Evolutionary conservation across 2,797 vertebrate species (phyloP), one percentile per base, ranked within the genome.

Genomic region (Myoxocephalus aenaeus): DNA sequence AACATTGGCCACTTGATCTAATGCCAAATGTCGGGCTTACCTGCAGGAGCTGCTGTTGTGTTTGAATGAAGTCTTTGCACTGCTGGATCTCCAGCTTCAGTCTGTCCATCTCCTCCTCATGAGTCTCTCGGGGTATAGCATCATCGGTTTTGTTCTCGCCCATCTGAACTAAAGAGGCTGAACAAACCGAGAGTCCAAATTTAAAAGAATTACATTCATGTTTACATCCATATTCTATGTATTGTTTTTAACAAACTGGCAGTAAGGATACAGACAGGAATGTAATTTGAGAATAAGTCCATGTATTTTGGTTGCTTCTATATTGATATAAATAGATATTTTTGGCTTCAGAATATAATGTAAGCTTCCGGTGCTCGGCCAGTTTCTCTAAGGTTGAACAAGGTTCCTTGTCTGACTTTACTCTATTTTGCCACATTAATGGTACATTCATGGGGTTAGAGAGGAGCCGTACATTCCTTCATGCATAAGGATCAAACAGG

Each of bases 41-140:
- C 96, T 99, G 97, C 58, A 99, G 89, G 58, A 97, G 95, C 51
- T 97, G 97, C 83, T 99, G 98, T 73, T 99, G 98, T 57, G 95
- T 96, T 88, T 95, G 96, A 87, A 99, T 98, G 79, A 97, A 97
- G 90, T 99, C 97, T 92, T 96, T 98, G 90, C 96, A 98, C 4
- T 97, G 96, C 63, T 97, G 97, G 86, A 99, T 97, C 92, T 99
- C 98, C 73, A 95, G 72, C 82, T 96, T 96, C 0, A 99, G 92
- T 81, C 94, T 95, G 87, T 96, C 96, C 63, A 96, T 96, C 92
- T 98, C 97, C 73, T 97, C 94, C 65, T 97, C 95, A 1, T 97
- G 96, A 66, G 94, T 94, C 85, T 96, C 95, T 80, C 89, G 94
- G 38, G 96, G 93, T 85, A 97, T 95, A 7, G 94, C 87, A 59